Evolutionary conservation across 2,888 invertebrate species (phyloP).

Genomic region (Urechis unicinctus): DNA sequence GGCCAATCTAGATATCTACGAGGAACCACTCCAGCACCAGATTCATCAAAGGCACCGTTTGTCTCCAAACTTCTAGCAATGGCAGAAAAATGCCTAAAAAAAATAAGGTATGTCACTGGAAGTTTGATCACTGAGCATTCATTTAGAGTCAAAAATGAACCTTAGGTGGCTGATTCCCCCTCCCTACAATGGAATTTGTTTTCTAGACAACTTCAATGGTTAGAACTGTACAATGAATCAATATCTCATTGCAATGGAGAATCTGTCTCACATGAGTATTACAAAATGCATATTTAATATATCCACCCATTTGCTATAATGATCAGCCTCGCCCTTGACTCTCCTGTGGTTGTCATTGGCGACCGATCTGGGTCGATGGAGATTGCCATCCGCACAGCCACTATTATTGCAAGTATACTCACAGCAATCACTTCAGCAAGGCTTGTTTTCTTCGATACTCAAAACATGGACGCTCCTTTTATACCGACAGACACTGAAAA

Average conservation of each 20-base stretch:
- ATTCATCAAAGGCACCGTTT: slow-evolving; percentile 27
- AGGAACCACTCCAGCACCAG: slow-evolving; percentile 11
- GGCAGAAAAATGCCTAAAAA: slow-evolving; percentile 28
- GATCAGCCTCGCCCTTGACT: slow-evolving; percentile 34
- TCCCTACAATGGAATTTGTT: too few species aligned
- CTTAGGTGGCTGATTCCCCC: too few species aligned
- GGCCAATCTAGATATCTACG: slow-evolving; percentile 3
- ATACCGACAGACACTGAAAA: slow-evolving; percentile 41
- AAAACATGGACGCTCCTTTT: slow-evolving; percentile 31
- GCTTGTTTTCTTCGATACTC: slow-evolving; percentile 44
- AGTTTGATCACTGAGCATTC: too few species aligned
- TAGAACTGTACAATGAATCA: too few species aligned
- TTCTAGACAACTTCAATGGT: too few species aligned
- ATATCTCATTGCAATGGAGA: too few species aligned
- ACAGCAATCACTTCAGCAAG: slow-evolving; percentile 44
- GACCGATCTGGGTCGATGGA: slow-evolving; percentile 49
- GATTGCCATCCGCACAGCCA: slow-evolving; percentile 46
- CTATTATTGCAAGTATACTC: slow-evolving; percentile 47
- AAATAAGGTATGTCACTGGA: slow-evolving; percentile 26
- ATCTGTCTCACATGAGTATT: too few species aligned
- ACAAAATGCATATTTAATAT: too few species aligned
- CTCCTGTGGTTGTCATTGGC: slow-evolving; percentile 48
- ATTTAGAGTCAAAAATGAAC: too few species aligned
- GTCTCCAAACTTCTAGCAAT: slow-evolving; percentile 28
- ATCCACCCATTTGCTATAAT: too few species aligned